phyloP scores from a whole-genome alignment of 2,888 invertebrate genomes.

The Netelia virgata region DNA sequence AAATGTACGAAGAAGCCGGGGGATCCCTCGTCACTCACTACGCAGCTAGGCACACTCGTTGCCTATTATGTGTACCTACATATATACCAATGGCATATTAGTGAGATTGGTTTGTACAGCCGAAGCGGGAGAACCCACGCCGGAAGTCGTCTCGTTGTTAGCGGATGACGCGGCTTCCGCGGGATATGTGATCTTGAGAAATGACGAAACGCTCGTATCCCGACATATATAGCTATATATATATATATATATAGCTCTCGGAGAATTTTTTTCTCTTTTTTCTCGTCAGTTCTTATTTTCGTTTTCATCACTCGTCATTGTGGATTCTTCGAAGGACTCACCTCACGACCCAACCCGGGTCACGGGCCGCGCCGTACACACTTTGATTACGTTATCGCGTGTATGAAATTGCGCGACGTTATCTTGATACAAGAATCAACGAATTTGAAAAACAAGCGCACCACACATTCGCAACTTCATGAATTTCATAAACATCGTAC shows the following conservation, averaged over 20 bases:
- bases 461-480: neutral
- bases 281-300: neutral
- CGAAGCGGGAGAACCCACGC: slow-evolving; percentile 34
- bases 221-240: slow-evolving; percentile 2
- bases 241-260: slow-evolving; percentile 14
- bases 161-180: slow-evolving; percentile 77
- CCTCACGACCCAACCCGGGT: neutral
- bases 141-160: slow-evolving; percentile 67
- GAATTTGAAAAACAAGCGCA: neutral
- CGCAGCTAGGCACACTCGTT: slow-evolving; percentile 3
- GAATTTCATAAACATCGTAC: neutral
- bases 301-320: neutral
- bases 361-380: neutral
- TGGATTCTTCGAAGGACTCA: neutral
- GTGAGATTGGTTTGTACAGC: slow-evolving; percentile 23
- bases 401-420: neutral
- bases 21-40: slow-evolving; percentile 41
- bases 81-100: slow-evolving; percentile 25
- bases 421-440: neutral
- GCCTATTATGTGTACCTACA: neutral
- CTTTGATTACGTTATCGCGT: neutral
- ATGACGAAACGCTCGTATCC: slow-evolving; percentile 47
- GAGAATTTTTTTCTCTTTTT: slow-evolving; percentile 15
- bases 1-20: slow-evolving; percentile 18
- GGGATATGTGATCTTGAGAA: slow-evolving; percentile 72